Conservation (phyloP, 2,888 invertebrate genomes). For the Ochropacha duplaris region DNA sequence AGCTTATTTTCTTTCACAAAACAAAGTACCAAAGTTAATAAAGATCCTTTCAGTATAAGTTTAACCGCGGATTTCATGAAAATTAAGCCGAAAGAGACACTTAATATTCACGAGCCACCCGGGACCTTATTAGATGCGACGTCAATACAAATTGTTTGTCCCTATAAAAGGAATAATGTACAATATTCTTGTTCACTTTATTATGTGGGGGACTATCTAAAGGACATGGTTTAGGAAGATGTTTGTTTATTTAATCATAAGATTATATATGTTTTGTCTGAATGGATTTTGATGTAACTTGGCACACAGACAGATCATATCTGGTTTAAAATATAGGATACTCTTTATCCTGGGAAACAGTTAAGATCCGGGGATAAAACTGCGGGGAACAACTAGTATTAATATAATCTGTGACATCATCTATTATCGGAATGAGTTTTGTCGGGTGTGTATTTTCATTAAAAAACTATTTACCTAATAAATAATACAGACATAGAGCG, state of each 20-base stretch:
- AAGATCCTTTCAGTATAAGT: not conserved
- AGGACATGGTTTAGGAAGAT: not conserved
- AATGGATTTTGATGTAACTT: too few species aligned
- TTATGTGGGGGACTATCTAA: not conserved
- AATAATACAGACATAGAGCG: too few species aligned
- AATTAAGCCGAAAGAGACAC: conserved; percentile 2
- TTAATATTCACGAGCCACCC: conserved; percentile 26
- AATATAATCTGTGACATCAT: too few species aligned
- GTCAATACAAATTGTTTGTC: conserved; percentile 34
- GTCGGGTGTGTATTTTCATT: too few species aligned
- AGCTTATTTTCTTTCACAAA: not conserved
- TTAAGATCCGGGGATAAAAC: too few species aligned
- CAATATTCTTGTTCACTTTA: not conserved
- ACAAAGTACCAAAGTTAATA: conserved; percentile 1
- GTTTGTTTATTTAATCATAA: too few species aligned
- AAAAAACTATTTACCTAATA: too few species aligned
- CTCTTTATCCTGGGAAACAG: too few species aligned
- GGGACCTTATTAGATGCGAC: conserved; percentile 27
- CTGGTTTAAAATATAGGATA: too few species aligned
- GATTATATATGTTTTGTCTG: not conserved
- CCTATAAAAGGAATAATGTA: not conserved
- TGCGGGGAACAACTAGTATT: too few species aligned
- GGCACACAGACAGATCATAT: too few species aligned
- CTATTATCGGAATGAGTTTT: too few species aligned
- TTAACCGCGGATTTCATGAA: not conserved